Base-by-base conservation (phyloP, 2,113 vertebrate genomes). In the Anser brachyrhynchus region DNA sequence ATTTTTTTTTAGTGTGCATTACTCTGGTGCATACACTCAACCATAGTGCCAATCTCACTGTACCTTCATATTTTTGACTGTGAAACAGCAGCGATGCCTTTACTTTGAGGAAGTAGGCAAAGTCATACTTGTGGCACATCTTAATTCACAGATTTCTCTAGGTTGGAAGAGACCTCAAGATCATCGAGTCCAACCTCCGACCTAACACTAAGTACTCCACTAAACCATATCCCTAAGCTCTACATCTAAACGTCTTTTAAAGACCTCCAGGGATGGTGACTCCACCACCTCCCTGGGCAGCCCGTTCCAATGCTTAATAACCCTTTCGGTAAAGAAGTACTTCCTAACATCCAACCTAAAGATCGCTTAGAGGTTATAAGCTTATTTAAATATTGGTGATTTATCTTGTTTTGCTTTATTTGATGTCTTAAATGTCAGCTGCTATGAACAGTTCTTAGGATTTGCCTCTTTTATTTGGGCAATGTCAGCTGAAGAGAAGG, bases 401-500 rank as follows among this genome's bases (percentile, higher is more conserved):
- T 87, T 77, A 66, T 86, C 49, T 58, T 78, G 22, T 81, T 93
- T 87, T 87, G 39, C 62, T 89, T 93, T 85, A 73, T 75, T 78
- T 65, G 39, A 71, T 74, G 90, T 28, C 70, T 86, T 84, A 88
- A 65, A 61, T 86, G 69, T 81, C 86, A 89, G 39, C 29, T 33
- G 22, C 43, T 65, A 33, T 62, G 66, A 93, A 41, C 52, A 86
- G 57, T 65, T 78, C 20, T 19, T 84, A 69, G 74, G 54, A 55
- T 67, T 79, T 89, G 49, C 35, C 49, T 15, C 20, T 78, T 66
- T 58, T 72, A 62, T 87, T 94, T 95, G 76, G 80, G 51, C 77
- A 73, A 70, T 65, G 58, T 81, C n/a, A 62, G 29, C 19, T 86
- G 73, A 78, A 7, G 23, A 80, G 82, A 51, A 79, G 51, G 74